Evolutionary conservation across 2,797 vertebrate genomes (phyloP), one percentile per base, ranked within the genome.

Genomic region (Anguilla megastoma): DNA sequence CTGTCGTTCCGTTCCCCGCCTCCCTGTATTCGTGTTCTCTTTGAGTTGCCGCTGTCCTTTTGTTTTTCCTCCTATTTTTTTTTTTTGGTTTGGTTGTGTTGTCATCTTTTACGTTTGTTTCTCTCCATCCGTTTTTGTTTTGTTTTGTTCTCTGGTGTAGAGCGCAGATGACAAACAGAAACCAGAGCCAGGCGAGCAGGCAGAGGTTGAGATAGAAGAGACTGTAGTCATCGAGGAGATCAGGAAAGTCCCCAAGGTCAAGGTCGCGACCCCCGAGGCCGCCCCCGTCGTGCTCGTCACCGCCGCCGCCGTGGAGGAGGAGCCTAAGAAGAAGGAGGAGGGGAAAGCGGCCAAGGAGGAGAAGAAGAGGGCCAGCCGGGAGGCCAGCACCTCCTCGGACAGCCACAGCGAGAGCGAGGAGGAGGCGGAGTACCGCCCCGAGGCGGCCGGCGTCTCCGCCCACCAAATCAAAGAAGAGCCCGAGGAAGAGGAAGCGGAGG

Each of bases 151-250:
- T 95, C 94, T 93, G 92, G 95, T 97, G 89, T 96, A 97, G 97
- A 97, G 94, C 95, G 95, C 96, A 94, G 96, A 97, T 95, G 96
- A 97, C 93, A 97, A 95, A 96, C 96, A 96, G 94, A 96, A 94
- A 94, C 92, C 96, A 93, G 96, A 95, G 95, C 95, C 95, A 93
- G 95, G 95, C 93, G 86, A 85, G 84, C 96, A 98, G 97, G 95
- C 97, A 93, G 97, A 98, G 95, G 95, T 98, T 94, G 97, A 97
- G 97, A 97, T 97, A 93, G 97, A 98, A 95, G 97, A 99, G 94
- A 96, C 96, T 41, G 90, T 97, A 94, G 95, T 97, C 95, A 56
- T 97, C 92, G 97, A 98, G 93, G 97, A 98, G 92, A 93, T 96
- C 95, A 93, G 95, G 92, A 95, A 92, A 93, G 95, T 93, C 94